phyloP scores from a whole-genome alignment of 1,140 invertebrate genomes.

The Apolygus lucorum region DNA sequence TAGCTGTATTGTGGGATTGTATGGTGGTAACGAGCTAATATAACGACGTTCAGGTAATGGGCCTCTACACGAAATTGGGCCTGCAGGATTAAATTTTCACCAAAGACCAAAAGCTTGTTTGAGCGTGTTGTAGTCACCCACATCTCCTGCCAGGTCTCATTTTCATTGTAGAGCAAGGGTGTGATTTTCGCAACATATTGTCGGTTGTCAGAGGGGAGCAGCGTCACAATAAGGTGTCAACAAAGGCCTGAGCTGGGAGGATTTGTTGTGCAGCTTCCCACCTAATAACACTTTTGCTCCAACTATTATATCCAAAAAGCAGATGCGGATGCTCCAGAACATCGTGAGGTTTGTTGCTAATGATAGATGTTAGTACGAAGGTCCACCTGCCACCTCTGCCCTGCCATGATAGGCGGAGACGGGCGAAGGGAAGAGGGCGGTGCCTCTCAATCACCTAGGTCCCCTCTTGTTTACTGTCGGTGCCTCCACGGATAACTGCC shows the following conservation, averaged over 20 bases:
- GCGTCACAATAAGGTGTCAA: not conserved
- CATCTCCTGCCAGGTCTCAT: too few species aligned
- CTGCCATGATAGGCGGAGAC: not conserved
- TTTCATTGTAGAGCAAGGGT: too few species aligned
- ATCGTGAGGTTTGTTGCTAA: not conserved
- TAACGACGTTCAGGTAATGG: too few species aligned
- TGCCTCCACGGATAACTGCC: not conserved
- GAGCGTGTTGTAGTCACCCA: too few species aligned
- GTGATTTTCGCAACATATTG: too few species aligned
- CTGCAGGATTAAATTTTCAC: too few species aligned
- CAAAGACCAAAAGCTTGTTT: too few species aligned
- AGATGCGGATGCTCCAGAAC: not conserved
- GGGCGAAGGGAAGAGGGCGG: not conserved
- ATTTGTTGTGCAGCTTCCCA: not conserved
- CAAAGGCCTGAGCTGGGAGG: not conserved
- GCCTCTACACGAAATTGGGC: too few species aligned
- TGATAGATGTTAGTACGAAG: not conserved
- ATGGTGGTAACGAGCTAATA: too few species aligned
- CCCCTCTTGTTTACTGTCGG: slow-evolving; percentile 6
- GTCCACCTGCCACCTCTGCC: not conserved
- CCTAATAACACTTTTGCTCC: not conserved
- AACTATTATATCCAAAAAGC: not conserved
- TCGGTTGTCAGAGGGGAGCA: too few species aligned
- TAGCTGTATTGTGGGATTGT: too few species aligned
- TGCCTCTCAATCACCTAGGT: not conserved